phyloP scores from a whole-genome alignment of 1,140 invertebrate genomes.

The Condylostylus longicornis region DNA sequence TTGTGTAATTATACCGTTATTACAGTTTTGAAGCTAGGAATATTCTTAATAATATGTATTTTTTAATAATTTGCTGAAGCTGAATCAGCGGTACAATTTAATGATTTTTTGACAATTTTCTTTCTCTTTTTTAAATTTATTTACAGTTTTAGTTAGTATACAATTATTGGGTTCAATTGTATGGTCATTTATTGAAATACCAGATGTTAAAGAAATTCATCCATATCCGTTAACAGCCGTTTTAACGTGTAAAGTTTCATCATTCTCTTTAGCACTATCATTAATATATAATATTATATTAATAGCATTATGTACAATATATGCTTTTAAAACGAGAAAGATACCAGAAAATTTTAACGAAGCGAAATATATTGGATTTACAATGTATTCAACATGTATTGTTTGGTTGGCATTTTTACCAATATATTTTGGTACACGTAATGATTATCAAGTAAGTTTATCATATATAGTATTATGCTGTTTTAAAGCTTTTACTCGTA shows the following conservation, averaged over 20 bases:
- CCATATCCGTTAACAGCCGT: constrained; percentile 42
- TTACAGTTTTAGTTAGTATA: constrained; percentile 40
- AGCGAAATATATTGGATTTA: constrained; percentile 68
- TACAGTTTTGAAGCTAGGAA: no score
- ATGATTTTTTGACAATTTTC: no score
- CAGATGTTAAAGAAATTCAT: constrained; percentile 43
- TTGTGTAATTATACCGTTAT: no score
- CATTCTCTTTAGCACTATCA: constrained; percentile 54
- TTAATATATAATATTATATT: constrained; percentile 66
- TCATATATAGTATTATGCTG: no score
- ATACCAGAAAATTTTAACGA: constrained; percentile 83
- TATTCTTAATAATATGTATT: no score
- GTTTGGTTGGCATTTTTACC: constrained; percentile 81
- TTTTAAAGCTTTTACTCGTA: no score
- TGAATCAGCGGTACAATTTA: no score
- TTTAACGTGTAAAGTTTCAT: constrained; percentile 54
- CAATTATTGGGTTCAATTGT: constrained; percentile 43
- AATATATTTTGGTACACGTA: constrained; percentile 64
- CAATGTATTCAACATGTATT: constrained; percentile 78
- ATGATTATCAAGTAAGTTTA: constrained; percentile 31
- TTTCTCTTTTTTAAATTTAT: constrained; percentile 12
- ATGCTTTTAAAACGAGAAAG: constrained; percentile 73
- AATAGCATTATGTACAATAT: constrained; percentile 64
- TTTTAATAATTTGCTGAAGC: no score
- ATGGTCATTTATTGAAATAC: constrained; percentile 52